Evolutionary conservation across 2,888 invertebrate genomes (phyloP).

Genomic region (Drosophila mayaguana): DNA sequence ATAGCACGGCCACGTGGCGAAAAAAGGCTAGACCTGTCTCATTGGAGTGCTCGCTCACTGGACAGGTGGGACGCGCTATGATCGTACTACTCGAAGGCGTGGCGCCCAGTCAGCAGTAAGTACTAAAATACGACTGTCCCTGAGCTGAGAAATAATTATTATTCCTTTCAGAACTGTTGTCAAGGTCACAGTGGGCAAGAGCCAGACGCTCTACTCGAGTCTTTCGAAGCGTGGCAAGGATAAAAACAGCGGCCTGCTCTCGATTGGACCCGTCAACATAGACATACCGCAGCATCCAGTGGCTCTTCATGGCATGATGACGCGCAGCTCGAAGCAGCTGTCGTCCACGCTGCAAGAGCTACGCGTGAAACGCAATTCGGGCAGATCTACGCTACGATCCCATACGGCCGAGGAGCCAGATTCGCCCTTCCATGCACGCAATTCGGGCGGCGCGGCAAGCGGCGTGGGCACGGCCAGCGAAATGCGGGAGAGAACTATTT

Average conservation of each 20-base stretch:
- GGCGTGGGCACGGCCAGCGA: constrained; percentile 62
- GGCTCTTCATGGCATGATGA: constrained; percentile 99
- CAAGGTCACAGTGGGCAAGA: constrained; percentile 95
- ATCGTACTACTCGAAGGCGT: constrained; percentile 96
- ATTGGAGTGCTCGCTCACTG: constrained; percentile 92
- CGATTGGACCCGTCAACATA: constrained; percentile 95
- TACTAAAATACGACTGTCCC: background rate
- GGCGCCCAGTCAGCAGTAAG: constrained; percentile 95
- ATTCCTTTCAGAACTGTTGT: constrained; percentile 91
- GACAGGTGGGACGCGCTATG: constrained; percentile 96
- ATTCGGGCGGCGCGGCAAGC: constrained; percentile 75
- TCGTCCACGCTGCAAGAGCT: constrained; percentile 96
- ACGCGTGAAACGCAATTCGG: constrained; percentile 92
- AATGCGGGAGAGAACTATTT: constrained; percentile 73
- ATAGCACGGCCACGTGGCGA: constrained; percentile 96
- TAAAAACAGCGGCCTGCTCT: constrained; percentile 92
- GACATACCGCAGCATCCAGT: constrained; percentile 99
- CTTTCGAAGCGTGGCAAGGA: constrained; percentile 90
- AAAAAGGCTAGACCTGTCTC: constrained; percentile 91
- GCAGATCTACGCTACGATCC: constrained; percentile 89
- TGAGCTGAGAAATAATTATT: background rate
- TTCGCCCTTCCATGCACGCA: constrained; percentile 83
- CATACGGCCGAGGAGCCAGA: constrained; percentile 87
- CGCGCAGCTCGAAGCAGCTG: constrained; percentile 95
- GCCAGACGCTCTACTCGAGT: constrained; percentile 96